phyloP scores from a whole-genome alignment of 2,888 invertebrate genomes.

The Liopterus haemorrhoidalis region DNA sequence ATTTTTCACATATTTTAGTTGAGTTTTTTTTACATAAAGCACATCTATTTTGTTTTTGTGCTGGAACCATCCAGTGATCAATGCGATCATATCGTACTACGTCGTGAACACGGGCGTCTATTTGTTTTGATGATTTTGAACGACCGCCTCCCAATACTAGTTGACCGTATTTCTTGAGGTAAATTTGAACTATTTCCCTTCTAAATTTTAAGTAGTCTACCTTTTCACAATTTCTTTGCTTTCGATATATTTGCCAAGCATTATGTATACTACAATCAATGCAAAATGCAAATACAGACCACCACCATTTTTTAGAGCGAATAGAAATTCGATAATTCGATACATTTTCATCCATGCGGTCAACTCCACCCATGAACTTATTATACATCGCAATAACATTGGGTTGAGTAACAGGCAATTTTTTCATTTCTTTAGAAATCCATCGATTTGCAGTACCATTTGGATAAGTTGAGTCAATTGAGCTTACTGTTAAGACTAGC shows the following conservation, averaged over 20 bases:
- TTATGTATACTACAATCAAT: slow-evolving; percentile 10
- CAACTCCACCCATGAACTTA: slow-evolving; percentile 33
- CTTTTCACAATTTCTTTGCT: neutral
- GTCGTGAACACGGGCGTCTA: neutral
- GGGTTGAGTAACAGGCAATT: slow-evolving; percentile 27
- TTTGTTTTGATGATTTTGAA: slow-evolving; percentile 8
- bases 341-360: slow-evolving; percentile 32
- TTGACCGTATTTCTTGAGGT: slow-evolving; percentile 4
- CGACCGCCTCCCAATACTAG: slow-evolving; percentile 4
- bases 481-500: slow-evolving; percentile 26
- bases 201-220: slow-evolving; percentile 6
- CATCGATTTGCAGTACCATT: slow-evolving; percentile 16
- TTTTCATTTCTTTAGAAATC: slow-evolving; percentile 26
- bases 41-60: slow-evolving; percentile 12
- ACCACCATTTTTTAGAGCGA: slow-evolving; percentile 30
- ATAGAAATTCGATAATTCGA: slow-evolving; percentile 31
- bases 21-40: slow-evolving; percentile 13
- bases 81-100: neutral
- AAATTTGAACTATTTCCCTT: slow-evolving; percentile 5
- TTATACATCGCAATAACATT: slow-evolving; percentile 30
- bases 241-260: slow-evolving; percentile 10
- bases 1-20: slow-evolving; percentile 13
- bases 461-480: slow-evolving; percentile 26
- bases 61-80: slow-evolving; percentile 7
- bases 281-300: slow-evolving; percentile 19